Conservation (phyloP, 2,888 invertebrate genomes). For the Elaeidobius kamerunicus region DNA sequence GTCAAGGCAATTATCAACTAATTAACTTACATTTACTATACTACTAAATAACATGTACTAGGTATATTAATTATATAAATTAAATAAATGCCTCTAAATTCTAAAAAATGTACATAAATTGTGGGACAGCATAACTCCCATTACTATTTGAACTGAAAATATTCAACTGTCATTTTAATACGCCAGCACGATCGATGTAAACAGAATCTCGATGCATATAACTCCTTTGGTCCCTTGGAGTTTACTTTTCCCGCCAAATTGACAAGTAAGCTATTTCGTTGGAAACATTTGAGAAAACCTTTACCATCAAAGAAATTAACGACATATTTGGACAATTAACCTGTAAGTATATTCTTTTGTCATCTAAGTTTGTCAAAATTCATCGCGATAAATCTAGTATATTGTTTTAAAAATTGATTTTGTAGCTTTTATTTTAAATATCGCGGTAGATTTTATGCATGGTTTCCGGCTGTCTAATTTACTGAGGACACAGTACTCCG, state of each 20-base stretch:
- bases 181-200: too few species aligned
- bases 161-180: too few species aligned
- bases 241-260: not conserved
- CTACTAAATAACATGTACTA: too few species aligned
- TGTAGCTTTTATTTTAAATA: constrained; percentile 8
- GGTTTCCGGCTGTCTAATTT: constrained; percentile 12
- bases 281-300: not conserved
- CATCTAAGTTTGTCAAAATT: constrained; percentile 15
- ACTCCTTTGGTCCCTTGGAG: not conserved
- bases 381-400: constrained; percentile 14
- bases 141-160: too few species aligned
- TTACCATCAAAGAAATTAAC: not conserved
- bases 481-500: constrained; percentile 20
- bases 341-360: constrained; percentile 6
- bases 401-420: not conserved
- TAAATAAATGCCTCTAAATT: not conserved
- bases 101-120: not conserved
- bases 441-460: constrained; percentile 3
- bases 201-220: too few species aligned
- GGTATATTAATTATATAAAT: too few species aligned
- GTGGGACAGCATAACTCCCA: too few species aligned
- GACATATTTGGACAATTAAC: not conserved
- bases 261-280: not conserved
- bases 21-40: not conserved
- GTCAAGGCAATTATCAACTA: not conserved